These are phyloP conservation scores for Ceraclea dissimilis DNA, from an alignment of 2,888 invertebrate genomes.

Conservation along the genomic window DNA sequence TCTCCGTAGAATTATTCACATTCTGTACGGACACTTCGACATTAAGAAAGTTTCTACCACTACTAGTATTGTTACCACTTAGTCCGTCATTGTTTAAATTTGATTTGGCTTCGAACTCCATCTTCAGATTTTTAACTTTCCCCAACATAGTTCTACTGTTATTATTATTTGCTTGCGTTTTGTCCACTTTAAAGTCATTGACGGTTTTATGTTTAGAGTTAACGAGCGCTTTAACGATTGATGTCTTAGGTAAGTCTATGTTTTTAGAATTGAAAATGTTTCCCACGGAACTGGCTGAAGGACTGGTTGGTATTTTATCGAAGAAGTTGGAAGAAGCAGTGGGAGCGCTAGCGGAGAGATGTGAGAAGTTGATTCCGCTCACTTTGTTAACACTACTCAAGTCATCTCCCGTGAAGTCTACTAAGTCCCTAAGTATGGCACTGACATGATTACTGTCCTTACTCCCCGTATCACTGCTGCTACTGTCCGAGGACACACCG, in stretches of 20 bases:
- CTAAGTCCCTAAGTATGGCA: conserved; percentile 54
- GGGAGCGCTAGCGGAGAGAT: conserved; percentile 56
- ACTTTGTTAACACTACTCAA: conserved; percentile 28
- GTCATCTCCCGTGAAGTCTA: conserved; percentile 42
- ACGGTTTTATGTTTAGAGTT: conserved; percentile 15
- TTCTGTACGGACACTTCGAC: conserved; percentile 23
- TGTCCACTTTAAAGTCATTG: conserved; percentile 18
- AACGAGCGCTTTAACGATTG: conserved; percentile 8
- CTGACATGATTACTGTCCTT: conserved; percentile 45
- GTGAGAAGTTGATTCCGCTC: conserved; percentile 41
- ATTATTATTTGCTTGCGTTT: conserved; percentile 4
- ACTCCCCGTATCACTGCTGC: conserved; percentile 34
- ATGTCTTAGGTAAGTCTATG: conserved; percentile 8
- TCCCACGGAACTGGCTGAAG: conserved; percentile 18
- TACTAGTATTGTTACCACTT: conserved; percentile 29
- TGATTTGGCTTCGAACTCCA: conserved; percentile 80
- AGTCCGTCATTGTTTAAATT: conserved; percentile 19
- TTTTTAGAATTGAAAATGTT: conserved; percentile 15
- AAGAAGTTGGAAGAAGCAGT: conserved; percentile 42
- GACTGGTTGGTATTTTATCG: conserved; percentile 15
- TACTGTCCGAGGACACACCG: conserved; percentile 13
- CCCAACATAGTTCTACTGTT: conserved; percentile 45
- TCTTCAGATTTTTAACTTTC: conserved; percentile 77
- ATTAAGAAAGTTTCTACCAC: conserved; percentile 27
- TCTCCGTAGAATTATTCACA: conserved; percentile 31